These are phyloP conservation scores for Pristionchus entomophagus DNA, from an alignment of 2,888 invertebrate species.

Conservation along the genomic window DNA sequence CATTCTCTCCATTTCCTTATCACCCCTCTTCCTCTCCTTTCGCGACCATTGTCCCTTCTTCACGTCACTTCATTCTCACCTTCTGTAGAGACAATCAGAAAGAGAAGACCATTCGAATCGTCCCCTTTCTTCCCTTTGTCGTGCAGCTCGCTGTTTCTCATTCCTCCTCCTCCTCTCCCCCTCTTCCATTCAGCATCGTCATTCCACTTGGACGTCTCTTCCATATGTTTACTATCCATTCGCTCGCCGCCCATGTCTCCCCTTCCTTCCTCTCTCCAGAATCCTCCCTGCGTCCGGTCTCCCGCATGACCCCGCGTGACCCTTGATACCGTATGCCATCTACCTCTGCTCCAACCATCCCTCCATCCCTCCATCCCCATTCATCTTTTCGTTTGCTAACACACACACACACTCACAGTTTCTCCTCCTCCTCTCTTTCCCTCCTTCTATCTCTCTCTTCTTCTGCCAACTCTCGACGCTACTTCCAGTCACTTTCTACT, in stretches of 20 bases:
- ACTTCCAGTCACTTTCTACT: slow-evolving; percentile 38
- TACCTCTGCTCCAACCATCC: neutral
- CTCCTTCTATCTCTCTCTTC: neutral
- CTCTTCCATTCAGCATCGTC: slow-evolving; percentile 46
- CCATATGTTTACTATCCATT: slow-evolving; percentile 39
- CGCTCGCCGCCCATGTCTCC: neutral
- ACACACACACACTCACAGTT: slow-evolving; percentile 20
- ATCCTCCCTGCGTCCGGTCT: neutral
- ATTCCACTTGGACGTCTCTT: slow-evolving; percentile 47
- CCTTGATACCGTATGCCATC: neutral
- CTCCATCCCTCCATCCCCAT: neutral
- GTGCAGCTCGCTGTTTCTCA: slow-evolving; percentile 5
- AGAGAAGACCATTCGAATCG: slow-evolving; percentile 48
- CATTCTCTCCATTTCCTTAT: slow-evolving; percentile 17
- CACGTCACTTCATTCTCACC: slow-evolving; percentile 25
- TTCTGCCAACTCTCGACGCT: slow-evolving; percentile 31
- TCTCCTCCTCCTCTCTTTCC: neutral
- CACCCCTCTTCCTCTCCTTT: neutral
- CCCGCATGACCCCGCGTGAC: neutral
- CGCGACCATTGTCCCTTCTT: slow-evolving; percentile 45
- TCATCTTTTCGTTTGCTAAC: slow-evolving; percentile 29
- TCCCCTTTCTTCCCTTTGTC: slow-evolving; percentile 51
- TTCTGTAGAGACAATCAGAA: slow-evolving; percentile 24
- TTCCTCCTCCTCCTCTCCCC: slow-evolving; percentile 50
- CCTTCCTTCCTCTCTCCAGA: slow-evolving; percentile 4